Evolutionary conservation across 2,797 vertebrate genomes (phyloP), one percentile per base, ranked within the genome.

Genomic region (Anomalospiza imberbis): DNA sequence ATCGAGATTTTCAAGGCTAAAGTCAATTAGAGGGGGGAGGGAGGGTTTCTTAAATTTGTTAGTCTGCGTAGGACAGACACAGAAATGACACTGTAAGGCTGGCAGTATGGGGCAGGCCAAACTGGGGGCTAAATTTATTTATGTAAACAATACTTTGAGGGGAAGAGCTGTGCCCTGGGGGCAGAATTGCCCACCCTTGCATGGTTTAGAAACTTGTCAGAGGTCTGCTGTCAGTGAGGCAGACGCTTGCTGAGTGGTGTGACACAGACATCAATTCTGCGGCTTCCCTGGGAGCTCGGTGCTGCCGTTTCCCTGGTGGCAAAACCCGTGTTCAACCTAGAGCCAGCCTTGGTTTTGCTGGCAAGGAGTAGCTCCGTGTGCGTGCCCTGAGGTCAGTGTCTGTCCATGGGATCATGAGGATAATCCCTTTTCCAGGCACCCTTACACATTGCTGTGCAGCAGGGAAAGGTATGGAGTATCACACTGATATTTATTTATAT

Each of bases 311-410:
- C 38, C 36, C 20, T 19, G 32, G 32, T 5, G 19, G 40, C 62
- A 55, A 26, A 10, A n/a, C 12, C 62, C 9, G 0, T 0, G 1
- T 25, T n/a, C 86, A n/a, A 20, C n/a, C 45, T 12, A 25, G 32
- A 65, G 50, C 22, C 11, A 67, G 57, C 53, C 26, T 4, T 7
- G 50, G 16, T 20, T 85, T 68, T 36, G 22, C 15, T 25, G 44
- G 28, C 60, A 60, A 45, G 0, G 7, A 48, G 17, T 4, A 54
- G 10, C 31, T 47, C 74, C 11, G 0, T 47, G 54, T 61, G 13
- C 29, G 7, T 71, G 47, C 51, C 65, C 81, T 34, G 53, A 74
- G 48, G 65, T 72, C 66, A 63, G 0, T 4, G 57, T 19, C 63
- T 71, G 50, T 57, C 29, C 7, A 12, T 7, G 16, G 21, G 28